These are phyloP conservation scores for Eurystomus glaucurus DNA, from an alignment of 2,797 vertebrate species.

Conservation along the genomic window DNA sequence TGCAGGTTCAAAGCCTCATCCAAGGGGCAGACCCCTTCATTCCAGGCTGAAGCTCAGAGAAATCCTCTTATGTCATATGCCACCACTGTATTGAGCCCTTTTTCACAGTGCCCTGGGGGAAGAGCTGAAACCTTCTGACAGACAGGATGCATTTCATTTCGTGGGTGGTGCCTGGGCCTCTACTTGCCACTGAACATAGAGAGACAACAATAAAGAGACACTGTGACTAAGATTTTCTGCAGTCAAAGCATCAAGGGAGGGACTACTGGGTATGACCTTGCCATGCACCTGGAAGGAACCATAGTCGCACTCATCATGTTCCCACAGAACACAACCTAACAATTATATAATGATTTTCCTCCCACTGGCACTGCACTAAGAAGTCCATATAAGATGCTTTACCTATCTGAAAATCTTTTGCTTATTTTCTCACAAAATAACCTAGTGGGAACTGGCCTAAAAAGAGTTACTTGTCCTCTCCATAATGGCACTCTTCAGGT, in stretches of 20 bases:
- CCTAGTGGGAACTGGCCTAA: background rate
- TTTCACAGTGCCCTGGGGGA: background rate
- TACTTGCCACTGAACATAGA: background rate
- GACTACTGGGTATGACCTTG: background rate
- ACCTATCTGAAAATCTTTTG: background rate
- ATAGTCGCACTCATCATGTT: background rate
- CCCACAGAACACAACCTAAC: background rate
- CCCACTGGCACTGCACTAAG: background rate
- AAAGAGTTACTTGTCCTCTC: background rate
- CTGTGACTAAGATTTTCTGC: background rate
- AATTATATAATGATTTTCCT: background rate
- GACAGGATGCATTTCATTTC: background rate
- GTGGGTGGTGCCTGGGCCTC: background rate
- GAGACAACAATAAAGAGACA: rapidly evolving
- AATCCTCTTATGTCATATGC: constrained; percentile 39
- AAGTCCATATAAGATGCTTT: background rate
- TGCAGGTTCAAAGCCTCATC: constrained; percentile 46
- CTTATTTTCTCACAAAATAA: background rate
- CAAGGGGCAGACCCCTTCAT: constrained; percentile 22
- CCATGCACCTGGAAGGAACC: background rate
- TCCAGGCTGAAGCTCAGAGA: constrained; percentile 23
- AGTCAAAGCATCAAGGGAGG: background rate
- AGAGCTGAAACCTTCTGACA: background rate
- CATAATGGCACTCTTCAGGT: background rate
- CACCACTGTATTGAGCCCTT: background rate